Evolutionary conservation across 1,140 invertebrate species (phyloP).

Genomic region (Temnothorax nylanderi): DNA sequence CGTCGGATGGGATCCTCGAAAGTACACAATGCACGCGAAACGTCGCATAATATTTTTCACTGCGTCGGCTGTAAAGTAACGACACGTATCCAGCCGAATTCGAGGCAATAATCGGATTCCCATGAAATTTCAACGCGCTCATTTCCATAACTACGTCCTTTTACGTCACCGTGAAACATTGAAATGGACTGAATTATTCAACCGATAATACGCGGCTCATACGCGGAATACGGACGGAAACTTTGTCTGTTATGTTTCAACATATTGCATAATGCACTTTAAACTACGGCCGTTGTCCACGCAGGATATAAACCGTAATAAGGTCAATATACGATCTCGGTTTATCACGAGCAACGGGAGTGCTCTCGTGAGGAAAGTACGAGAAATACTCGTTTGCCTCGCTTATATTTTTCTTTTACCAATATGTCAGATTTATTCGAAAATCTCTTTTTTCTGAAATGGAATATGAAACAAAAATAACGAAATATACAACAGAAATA

Average conservation of each 20-base stretch:
- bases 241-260: conserved; percentile 56
- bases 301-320: conserved; percentile 60
- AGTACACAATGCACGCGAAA: conserved; percentile 39
- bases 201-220: conserved; percentile 31
- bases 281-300: conserved; percentile 50
- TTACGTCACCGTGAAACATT: conserved; percentile 22
- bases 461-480: conserved; percentile 5
- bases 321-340: conserved; percentile 52
- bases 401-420: background rate
- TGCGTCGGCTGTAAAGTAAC: conserved; percentile 32
- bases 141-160: conserved; percentile 61
- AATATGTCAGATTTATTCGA: conserved; percentile 32
- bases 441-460: conserved; percentile 5
- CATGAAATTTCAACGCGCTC: conserved; percentile 53
- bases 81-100: conserved; percentile 26
- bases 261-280: conserved; percentile 59
- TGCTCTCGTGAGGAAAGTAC: conserved; percentile 12
- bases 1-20: conserved; percentile 29
- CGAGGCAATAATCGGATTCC: conserved; percentile 56
- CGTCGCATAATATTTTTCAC: conserved; percentile 56
- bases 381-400: background rate
- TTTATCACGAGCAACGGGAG: conserved; percentile 37
- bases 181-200: conserved; percentile 58
- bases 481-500: conserved; percentile 25
- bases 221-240: conserved; percentile 49